Conservation (phyloP, 2,888 invertebrate genomes). For the Seira ritae region DNA sequence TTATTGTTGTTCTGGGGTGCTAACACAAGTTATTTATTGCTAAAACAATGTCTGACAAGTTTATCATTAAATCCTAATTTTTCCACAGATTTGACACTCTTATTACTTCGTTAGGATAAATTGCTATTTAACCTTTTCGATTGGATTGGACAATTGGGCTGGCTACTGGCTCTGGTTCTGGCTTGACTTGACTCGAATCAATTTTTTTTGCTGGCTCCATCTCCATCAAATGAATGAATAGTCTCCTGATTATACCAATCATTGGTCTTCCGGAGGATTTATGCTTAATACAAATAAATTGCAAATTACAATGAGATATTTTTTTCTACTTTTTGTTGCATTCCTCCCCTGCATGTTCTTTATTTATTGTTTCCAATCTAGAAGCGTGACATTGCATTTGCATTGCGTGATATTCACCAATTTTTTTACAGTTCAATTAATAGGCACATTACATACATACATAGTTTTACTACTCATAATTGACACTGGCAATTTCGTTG, state of each 20-base stretch:
- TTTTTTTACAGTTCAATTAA: not conserved
- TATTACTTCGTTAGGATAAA: constrained; percentile 27
- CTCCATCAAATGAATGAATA: not conserved
- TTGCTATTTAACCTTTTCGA: constrained; percentile 2
- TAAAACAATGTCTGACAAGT: constrained; percentile 45
- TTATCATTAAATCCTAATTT: constrained; percentile 45
- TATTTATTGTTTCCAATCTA: constrained; percentile 1
- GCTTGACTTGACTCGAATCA: not conserved
- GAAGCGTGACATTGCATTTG: not conserved
- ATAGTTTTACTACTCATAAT: constrained; percentile 5
- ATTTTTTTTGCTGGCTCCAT: not conserved
- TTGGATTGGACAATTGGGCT: no score
- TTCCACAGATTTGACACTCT: constrained; percentile 21
- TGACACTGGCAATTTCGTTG: not conserved
- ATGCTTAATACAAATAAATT: not conserved
- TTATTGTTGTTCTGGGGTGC: constrained; percentile 24
- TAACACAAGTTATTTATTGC: constrained; percentile 53
- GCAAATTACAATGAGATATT: not conserved
- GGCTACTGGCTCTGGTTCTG: no score
- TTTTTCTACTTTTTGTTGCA: not conserved
- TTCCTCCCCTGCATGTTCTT: not conserved
- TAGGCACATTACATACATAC: not conserved
- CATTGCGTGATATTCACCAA: not conserved
- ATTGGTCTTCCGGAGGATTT: constrained; percentile 36
- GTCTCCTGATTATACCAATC: not conserved